Base-by-base conservation (phyloP, 1,140 invertebrate species). In the Brachionus calyciflorus region DNA sequence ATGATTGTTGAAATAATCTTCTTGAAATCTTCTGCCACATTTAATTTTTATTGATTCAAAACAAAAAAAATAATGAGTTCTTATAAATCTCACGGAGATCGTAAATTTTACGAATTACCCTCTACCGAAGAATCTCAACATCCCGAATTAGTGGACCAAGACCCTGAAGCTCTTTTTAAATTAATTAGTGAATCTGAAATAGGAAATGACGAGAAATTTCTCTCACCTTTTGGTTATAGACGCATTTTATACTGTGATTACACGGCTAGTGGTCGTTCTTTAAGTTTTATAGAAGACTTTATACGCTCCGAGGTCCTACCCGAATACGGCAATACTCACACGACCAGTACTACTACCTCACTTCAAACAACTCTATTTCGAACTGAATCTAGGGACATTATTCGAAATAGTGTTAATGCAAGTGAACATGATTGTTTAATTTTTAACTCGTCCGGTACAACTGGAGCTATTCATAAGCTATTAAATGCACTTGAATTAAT, bases 281-380 rank as follows among this genome's bases (percentile, higher is more conserved):
- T 96, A 41, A 89, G 90, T 51, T 94, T 93, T 85, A 89, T 96
- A 65, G 93, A 96, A 83, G 91, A 93, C 80, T 94, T 92, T 81
- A 90, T 96, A 37, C 81, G 87, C 19, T 88, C 89, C 78, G 89
- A 94, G 82, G 92, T 95, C 1, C 84, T 95, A 51, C 91, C 93
- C 2, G 89, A 89, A 57, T 92, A 94, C 40, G 76, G 55, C 17
- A 77, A 77, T 40, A 77, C 76, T 19, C 76, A 77, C 21, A 77
- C 44, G 6, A 48, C 33, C 19, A 53, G 28, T 9, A 68, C 30
- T 51, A 33, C 26, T 0, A 57, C 28, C 40, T 28, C 44, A 51
- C 37, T 53, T 9, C 60, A 68, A 46, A 77, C 76, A 53, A 69
- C 60, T 17, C 40, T 57, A 28, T 69, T 41, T 41, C 60, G 76